A percentile compares a stretch with the other conserved stretches of the same genome.
phyloP scores from a whole-genome alignment of 2,888 invertebrate genomes.

The Strigamia crassipes region DNA sequence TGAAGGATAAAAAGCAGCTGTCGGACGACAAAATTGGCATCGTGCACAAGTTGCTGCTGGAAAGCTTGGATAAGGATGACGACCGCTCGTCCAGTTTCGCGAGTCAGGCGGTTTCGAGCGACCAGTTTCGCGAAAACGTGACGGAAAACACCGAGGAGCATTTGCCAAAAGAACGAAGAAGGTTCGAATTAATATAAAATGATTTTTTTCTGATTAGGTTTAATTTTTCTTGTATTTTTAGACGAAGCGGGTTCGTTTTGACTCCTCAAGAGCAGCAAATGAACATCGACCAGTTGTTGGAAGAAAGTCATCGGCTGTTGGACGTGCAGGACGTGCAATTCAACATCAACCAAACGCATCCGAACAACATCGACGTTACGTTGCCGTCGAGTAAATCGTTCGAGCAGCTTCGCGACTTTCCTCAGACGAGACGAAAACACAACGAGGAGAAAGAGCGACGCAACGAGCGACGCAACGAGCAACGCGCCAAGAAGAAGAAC shows the following conservation, averaged over 20 bases:
- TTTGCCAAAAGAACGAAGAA: not conserved
- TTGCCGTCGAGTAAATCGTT: not conserved
- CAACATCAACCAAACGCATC: not conserved
- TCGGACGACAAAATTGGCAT: not conserved
- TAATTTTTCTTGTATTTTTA: not conserved
- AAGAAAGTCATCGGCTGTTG: conserved; percentile 25
- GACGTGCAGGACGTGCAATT: conserved; percentile 13
- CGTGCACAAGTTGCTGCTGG: not conserved
- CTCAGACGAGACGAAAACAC: not conserved
- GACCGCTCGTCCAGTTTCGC: not conserved
- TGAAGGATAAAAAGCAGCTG: not conserved
- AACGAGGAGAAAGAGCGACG: not conserved
- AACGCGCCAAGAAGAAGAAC: not conserved
- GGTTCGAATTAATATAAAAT: not conserved
- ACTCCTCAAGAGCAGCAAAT: not conserved
- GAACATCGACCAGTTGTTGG: conserved; percentile 13
- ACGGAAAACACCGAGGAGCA: not conserved
- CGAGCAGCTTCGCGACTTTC: not conserved
- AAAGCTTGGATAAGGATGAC: not conserved
- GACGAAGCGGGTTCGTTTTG: not conserved
- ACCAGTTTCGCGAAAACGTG: not conserved
- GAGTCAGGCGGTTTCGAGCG: not conserved
- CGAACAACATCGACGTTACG: not conserved
- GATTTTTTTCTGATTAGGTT: too few relatives aligned
- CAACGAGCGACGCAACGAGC: not conserved